Evolutionary conservation across 2,113 vertebrate species (phyloP).

Genomic region (Muscicapa adusta): DNA sequence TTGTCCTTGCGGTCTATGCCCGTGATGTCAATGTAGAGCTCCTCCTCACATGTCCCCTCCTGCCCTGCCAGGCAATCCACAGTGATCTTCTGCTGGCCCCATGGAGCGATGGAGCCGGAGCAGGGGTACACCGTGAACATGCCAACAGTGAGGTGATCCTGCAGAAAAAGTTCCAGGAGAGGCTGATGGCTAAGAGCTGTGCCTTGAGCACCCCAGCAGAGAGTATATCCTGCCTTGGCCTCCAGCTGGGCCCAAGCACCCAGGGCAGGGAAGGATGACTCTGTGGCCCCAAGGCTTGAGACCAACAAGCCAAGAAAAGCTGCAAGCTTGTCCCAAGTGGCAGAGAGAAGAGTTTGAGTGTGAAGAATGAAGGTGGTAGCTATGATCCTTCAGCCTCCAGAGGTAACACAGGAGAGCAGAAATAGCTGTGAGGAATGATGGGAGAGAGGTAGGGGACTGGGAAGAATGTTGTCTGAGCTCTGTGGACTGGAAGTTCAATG

Average conservation of each 20-base stretch:
- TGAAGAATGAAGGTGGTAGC: neutral
- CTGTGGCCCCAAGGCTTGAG: neutral
- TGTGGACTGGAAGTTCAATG: neutral
- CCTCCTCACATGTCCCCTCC: conserved; percentile 75
- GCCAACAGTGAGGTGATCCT: conserved; percentile 75
- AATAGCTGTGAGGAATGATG: neutral
- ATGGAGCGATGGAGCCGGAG: conserved; percentile 70
- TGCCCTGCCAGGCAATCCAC: conserved; percentile 84
- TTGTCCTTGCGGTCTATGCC: too few species aligned
- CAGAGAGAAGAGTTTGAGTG: neutral
- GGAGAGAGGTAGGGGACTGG: neutral
- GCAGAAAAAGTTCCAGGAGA: neutral
- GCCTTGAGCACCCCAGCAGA: neutral
- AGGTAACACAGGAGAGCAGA: neutral
- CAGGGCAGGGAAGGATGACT: neutral
- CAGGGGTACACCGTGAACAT: conserved; percentile 84
- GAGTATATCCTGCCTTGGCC: neutral
- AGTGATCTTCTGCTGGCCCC: conserved; percentile 73
- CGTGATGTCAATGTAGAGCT: conserved; percentile 29
- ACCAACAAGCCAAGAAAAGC: neutral
- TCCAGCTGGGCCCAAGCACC: neutral
- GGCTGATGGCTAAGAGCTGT: neutral
- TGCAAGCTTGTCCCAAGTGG: neutral
- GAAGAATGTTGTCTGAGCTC: neutral
- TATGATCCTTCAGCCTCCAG: neutral